Percentiles rank a stretch among this genome's conserved stretches.
Conservation (phyloP, 2,113 vertebrate genomes). For the Ornithorhynchus anatinus region DNA sequence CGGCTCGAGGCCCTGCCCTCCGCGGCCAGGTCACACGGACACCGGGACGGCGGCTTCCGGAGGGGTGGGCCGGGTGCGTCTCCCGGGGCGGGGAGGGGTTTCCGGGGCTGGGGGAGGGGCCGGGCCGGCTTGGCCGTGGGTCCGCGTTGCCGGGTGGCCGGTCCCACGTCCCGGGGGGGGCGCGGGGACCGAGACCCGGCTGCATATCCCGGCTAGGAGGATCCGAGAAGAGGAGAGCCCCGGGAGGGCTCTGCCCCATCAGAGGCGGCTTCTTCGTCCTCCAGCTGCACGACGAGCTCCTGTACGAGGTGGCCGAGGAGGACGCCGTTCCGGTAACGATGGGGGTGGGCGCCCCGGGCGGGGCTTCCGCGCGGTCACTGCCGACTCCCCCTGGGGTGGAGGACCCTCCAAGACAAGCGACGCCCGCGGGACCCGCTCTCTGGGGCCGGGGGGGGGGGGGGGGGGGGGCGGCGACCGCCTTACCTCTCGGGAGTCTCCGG, state of each 20-base stretch:
- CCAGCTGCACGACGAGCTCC: slow-evolving; percentile 94
- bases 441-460: too few relatives aligned
- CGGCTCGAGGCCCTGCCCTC: slow-evolving; percentile 74
- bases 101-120: background rate
- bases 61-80: slow-evolving; percentile 49
- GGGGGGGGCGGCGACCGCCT: too few relatives aligned
- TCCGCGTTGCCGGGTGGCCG: too few relatives aligned
- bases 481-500: too few relatives aligned
- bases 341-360: background rate
- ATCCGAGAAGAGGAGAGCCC: slow-evolving; percentile 27
- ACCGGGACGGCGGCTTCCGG: slow-evolving; percentile 64
- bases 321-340: slow-evolving; percentile 86
- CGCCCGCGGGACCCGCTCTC: too few relatives aligned
- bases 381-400: too few relatives aligned
- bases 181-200: too few relatives aligned
- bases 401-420: too few relatives aligned
- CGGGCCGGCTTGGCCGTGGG: background rate
- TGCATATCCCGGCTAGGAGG: too few relatives aligned
- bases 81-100: too few relatives aligned
- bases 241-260: slow-evolving; percentile 46
- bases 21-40: slow-evolving; percentile 79
- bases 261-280: slow-evolving; percentile 89
- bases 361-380: accelerated
- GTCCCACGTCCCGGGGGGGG: too few relatives aligned
- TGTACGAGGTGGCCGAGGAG: slow-evolving; percentile 91